Conservation (phyloP, 2,797 vertebrate genomes). For the Alca torda region DNA sequence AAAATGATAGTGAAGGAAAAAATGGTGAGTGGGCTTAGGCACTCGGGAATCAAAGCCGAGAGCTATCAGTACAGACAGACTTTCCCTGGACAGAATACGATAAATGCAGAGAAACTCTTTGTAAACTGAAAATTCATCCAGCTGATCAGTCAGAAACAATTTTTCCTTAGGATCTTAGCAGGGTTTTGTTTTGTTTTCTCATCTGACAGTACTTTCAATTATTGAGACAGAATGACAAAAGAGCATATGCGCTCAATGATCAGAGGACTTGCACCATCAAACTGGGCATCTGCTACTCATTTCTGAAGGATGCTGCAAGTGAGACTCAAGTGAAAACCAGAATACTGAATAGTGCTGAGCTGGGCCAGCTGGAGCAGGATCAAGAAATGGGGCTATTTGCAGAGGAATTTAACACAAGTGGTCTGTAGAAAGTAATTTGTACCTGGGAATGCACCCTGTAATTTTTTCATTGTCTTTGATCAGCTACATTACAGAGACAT, state of each 20-base stretch:
- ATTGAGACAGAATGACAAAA: slow-evolving; percentile 52
- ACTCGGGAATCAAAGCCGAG: background rate
- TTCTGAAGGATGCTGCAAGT: slow-evolving; percentile 26
- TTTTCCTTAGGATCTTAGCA: background rate
- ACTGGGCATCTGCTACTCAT: slow-evolving; percentile 37
- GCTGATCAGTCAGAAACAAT: background rate
- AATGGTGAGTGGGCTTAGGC: background rate
- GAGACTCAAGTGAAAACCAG: slow-evolving; percentile 19
- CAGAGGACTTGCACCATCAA: slow-evolving; percentile 29
- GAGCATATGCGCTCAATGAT: slow-evolving; percentile 31
- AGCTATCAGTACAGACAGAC: background rate
- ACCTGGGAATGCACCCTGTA: background rate
- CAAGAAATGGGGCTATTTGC: background rate
- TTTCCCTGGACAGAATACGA: background rate
- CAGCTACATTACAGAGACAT: background rate
- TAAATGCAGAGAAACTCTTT: slow-evolving; percentile 8
- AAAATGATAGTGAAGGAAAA: background rate
- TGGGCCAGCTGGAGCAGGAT: background rate
- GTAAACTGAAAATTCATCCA: slow-evolving; percentile 20
- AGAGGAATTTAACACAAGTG: slow-evolving; percentile 13
- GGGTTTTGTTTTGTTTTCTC: slow-evolving; percentile 11
- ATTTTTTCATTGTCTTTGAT: background rate
- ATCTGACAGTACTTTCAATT: slow-evolving; percentile 30
- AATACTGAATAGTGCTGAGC: slow-evolving; percentile 5
- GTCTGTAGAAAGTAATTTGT: background rate